phyloP scores from a whole-genome alignment of 2,888 invertebrate genomes.

The Platerodrilus igneus region DNA sequence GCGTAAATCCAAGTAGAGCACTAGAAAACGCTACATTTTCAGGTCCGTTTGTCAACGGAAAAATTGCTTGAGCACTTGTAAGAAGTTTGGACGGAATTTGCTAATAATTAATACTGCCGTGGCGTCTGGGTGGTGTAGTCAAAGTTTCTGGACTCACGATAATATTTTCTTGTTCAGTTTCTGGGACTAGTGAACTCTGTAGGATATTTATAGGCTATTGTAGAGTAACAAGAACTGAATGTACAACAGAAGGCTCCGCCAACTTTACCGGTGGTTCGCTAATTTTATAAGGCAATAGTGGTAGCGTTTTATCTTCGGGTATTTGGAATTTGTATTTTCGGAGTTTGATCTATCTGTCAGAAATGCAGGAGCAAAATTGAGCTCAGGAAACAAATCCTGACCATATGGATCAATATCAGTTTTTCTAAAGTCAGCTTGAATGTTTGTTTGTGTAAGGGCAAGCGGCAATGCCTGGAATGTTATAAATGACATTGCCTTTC shows the following conservation, averaged over 20 bases:
- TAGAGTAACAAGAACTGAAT: constrained; percentile 2
- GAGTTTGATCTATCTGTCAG: not conserved
- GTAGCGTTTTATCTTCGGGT: too few species aligned
- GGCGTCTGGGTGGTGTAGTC: constrained; percentile 7
- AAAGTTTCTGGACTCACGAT: constrained; percentile 3
- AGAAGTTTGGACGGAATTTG: too few species aligned
- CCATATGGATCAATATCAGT: constrained; percentile 1
- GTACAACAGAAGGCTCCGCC: not conserved
- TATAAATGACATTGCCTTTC: too few species aligned
- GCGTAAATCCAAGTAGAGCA: constrained; percentile 1
- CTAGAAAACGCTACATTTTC: constrained; percentile 2
- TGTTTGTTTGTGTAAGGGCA: too few species aligned
- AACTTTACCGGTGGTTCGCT: too few species aligned
- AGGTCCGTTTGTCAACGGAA: constrained; percentile 3
- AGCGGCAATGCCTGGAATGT: too few species aligned
- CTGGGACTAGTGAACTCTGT: constrained; percentile 6
- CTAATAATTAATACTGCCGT: constrained; percentile 1
- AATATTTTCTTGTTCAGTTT: constrained; percentile 8
- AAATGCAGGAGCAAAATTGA: not conserved
- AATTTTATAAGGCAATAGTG: too few species aligned
- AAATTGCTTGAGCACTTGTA: too few species aligned
- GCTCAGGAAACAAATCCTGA: not conserved
- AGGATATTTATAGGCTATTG: constrained; percentile 2
- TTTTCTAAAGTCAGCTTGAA: constrained; percentile 1
- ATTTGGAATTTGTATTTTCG: too few species aligned